Percentiles rank a stretch among this genome's conserved stretches.
phyloP scores from a whole-genome alignment of 2,113 vertebrate species.

The Pseudolaguvia tuberculata region DNA sequence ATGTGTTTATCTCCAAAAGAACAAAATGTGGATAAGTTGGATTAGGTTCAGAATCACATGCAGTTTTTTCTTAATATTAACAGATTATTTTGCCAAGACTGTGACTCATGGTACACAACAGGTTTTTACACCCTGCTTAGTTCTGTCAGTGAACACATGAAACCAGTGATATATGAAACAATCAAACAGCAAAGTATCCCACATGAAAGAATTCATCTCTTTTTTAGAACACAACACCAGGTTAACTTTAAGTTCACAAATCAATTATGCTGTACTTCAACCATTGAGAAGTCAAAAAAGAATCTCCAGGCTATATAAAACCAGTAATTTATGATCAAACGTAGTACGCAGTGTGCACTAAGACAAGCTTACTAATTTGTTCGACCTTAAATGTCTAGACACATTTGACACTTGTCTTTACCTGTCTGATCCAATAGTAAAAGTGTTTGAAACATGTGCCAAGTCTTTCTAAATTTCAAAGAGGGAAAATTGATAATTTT shows the following conservation, averaged over 20 bases:
- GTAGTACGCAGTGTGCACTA: not conserved
- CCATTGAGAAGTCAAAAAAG: not conserved
- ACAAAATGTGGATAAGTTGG: not conserved
- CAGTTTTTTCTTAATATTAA: conserved; percentile 4
- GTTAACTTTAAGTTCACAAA: not conserved
- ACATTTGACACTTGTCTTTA: conserved; percentile 42
- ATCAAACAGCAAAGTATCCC: not conserved
- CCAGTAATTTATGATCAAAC: conserved; percentile 24
- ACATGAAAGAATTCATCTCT: not conserved
- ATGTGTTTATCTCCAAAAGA: not conserved
- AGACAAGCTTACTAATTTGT: conserved; percentile 19
- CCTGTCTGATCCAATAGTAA: conserved; percentile 40
- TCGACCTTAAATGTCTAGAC: conserved; percentile 48
- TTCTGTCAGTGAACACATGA: not conserved
- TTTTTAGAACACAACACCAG: conserved; percentile 17
- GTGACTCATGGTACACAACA: not conserved
- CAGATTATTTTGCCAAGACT: not conserved
- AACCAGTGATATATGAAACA: conserved; percentile 12
- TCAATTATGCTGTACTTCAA: conserved; percentile 15
- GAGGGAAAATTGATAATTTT: conserved; percentile 30
- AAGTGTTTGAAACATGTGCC: conserved; percentile 45
- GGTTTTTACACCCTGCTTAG: not conserved
- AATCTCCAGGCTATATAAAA: conserved; percentile 17
- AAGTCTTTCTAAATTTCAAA: conserved; percentile 37
- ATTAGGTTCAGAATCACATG: not conserved